Evolutionary conservation across 2,888 invertebrate species (phyloP), one percentile per base, ranked within the genome.

Genomic region (Hypsopygia costalis): DNA sequence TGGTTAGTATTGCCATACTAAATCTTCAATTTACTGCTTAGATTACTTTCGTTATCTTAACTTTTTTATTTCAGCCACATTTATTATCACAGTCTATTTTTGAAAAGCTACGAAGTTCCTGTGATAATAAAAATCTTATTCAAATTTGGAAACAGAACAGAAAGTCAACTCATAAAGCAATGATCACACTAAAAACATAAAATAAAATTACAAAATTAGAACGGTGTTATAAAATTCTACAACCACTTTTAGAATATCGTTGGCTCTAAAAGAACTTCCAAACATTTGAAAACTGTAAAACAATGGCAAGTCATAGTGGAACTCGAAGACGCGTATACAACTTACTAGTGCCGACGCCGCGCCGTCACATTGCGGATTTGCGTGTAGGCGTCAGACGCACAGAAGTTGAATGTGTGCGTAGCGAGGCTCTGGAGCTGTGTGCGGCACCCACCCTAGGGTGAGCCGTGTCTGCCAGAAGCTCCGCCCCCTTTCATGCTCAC

Each of bases 401-500:
- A 11, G 10, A 25, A 22, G 16, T 33, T 27, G 39, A 30, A 9
- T 22, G 30, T 37, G 38, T 38, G 28, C 27, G 43, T 46, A 37
- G 37, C 6, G 44, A 28, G 39, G 69, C 62, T 34, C 46, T 58
- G 56, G 49, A 64, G 67, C 62, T 73, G 75, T 77, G 77, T 68
- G 77, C 70, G 63, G 71, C 53, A 63, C 76, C 78, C 80, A 74
- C 81, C 80, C 81, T 61, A 62, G 72, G 71, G 73, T 66, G 72
- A 66, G 62, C 55, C 49, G 51, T 43, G 55, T 52, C 63, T 62
- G 68, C 65, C 66, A 57, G 58, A 76, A 62, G 82, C 85, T 63
- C 81, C 81, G 80, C 85, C 87, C 79, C 69, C 59, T 46, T 58
- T 60, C 73, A 73, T 89, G 88, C 87, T 88, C 88, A 87, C 79